Conservation (phyloP, 2,797 vertebrate genomes). For the Microctenopoma lineatum region DNA sequence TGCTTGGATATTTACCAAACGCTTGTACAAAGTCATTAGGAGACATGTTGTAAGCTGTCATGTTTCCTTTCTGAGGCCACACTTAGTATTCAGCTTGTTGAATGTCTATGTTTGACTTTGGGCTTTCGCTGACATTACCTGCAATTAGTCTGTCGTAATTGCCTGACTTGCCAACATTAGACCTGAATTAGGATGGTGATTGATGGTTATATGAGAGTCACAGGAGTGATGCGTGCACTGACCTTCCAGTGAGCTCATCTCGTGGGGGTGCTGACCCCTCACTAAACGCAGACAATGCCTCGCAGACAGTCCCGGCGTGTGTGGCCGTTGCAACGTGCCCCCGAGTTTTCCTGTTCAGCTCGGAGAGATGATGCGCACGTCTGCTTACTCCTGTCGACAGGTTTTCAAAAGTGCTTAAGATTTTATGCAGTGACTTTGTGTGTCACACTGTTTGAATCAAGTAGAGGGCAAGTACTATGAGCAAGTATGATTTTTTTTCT, state of each 20-base stretch:
- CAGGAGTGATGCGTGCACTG: constrained; percentile 59
- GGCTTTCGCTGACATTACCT: constrained; percentile 69
- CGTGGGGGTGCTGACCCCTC: constrained; percentile 63
- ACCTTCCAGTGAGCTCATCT: constrained; percentile 65
- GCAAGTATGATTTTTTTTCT: neutral
- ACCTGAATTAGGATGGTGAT: constrained; percentile 56
- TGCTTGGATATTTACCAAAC: constrained; percentile 69
- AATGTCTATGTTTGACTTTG: constrained; percentile 67
- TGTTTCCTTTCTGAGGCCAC: constrained; percentile 49
- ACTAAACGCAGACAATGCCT: constrained; percentile 65
- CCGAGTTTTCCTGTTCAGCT: constrained; percentile 48
- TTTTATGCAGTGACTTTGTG: too few species aligned
- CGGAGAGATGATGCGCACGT: constrained; percentile 60
- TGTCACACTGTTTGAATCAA: too few species aligned
- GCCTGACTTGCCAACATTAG: constrained; percentile 50
- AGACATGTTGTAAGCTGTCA: constrained; percentile 63
- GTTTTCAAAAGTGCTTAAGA: constrained; percentile 10
- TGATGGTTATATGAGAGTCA: constrained; percentile 63
- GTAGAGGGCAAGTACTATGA: too few species aligned
- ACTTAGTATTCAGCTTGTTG: constrained; percentile 54
- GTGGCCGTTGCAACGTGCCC: constrained; percentile 36
- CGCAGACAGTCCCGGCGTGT: constrained; percentile 46
- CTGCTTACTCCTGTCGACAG: constrained; percentile 27
- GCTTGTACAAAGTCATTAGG: constrained; percentile 61
- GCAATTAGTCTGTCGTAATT: constrained; percentile 70